Percentiles rank a stretch among this genome's conserved stretches.
phyloP scores from a whole-genome alignment of 2,888 invertebrate genomes.

The Philereme transversata region DNA sequence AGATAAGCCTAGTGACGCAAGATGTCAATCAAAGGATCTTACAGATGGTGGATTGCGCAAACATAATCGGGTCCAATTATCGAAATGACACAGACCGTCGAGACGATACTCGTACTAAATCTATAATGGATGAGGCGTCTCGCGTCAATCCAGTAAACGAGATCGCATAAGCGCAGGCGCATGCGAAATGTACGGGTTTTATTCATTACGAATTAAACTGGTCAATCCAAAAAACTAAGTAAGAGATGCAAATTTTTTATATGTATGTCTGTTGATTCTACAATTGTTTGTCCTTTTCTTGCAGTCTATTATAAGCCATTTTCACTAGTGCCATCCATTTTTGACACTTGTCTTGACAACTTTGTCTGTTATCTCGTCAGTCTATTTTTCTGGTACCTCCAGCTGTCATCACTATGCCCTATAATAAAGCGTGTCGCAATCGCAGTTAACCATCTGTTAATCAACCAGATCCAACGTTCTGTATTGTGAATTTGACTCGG shows the following conservation, averaged over 20 bases:
- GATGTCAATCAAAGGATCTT: conserved; percentile 70
- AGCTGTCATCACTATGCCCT: not conserved
- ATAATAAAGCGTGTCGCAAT: conserved; percentile 1
- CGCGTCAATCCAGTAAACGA: conserved; percentile 77
- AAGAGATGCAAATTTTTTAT: not conserved
- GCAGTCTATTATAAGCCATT: not conserved
- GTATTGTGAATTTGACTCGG: conserved; percentile 63
- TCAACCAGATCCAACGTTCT: conserved; percentile 39
- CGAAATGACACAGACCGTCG: conserved; percentile 75
- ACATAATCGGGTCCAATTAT: conserved; percentile 75
- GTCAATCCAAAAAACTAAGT: conserved; percentile 6
- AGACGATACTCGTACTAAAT: conserved; percentile 72
- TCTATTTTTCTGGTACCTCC: not conserved
- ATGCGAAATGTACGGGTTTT: conserved; percentile 27
- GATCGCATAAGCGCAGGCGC: conserved; percentile 59
- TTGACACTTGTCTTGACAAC: not conserved
- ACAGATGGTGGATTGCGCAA: conserved; percentile 71
- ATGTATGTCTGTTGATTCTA: too few relatives aligned
- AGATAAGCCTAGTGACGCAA: conserved; percentile 70
- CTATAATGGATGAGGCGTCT: conserved; percentile 82
- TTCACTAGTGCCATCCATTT: not conserved
- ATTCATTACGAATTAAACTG: conserved; percentile 30
- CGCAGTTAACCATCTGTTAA: conserved; percentile 11
- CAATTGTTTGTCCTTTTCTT: too few relatives aligned
- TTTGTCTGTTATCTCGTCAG: not conserved